Percentiles rank a stretch among this genome's conserved stretches.
phyloP scores from a whole-genome alignment of 2,113 vertebrate genomes.

The Takifugu bimaculatus region DNA sequence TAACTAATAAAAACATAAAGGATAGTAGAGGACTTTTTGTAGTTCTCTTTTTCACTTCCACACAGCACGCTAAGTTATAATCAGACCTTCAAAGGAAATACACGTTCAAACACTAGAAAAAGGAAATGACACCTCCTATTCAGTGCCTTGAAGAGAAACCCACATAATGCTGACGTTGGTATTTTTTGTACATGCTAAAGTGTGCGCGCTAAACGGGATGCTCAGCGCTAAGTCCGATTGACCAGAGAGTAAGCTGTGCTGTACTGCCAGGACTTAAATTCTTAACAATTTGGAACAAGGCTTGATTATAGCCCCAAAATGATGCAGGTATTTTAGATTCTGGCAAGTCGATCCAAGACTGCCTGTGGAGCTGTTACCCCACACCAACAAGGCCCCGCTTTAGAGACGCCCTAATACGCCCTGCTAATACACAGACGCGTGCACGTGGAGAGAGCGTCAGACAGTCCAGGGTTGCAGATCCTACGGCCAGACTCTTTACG shows the following conservation, averaged over 20 bases:
- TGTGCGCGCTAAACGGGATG: neutral
- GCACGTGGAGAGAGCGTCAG: slow-evolving; percentile 5
- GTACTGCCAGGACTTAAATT: too few species aligned
- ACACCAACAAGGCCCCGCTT: neutral
- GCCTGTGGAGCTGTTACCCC: too few species aligned
- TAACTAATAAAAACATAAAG: neutral
- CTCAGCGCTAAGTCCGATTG: neutral
- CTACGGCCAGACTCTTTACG: slow-evolving; percentile 12
- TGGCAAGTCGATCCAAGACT: too few species aligned
- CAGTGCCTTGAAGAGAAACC: too few species aligned
- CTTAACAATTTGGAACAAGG: too few species aligned
- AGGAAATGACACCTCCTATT: too few species aligned
- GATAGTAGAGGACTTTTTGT: slow-evolving; percentile 1
- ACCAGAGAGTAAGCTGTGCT: neutral
- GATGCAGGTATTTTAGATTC: too few species aligned
- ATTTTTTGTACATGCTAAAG: neutral
- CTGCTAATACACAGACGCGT: neutral
- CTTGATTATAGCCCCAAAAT: too few species aligned
- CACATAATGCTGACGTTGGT: neutral
- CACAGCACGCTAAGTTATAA: too few species aligned
- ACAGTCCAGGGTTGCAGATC: slow-evolving; percentile 15
- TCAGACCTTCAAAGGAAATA: neutral
- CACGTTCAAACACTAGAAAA: too few species aligned
- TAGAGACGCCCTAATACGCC: too few species aligned
- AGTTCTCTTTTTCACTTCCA: slow-evolving; percentile 2